These are phyloP conservation scores for Gavialis gangeticus DNA, from an alignment of 2,113 vertebrate species.

Conservation along the genomic window DNA sequence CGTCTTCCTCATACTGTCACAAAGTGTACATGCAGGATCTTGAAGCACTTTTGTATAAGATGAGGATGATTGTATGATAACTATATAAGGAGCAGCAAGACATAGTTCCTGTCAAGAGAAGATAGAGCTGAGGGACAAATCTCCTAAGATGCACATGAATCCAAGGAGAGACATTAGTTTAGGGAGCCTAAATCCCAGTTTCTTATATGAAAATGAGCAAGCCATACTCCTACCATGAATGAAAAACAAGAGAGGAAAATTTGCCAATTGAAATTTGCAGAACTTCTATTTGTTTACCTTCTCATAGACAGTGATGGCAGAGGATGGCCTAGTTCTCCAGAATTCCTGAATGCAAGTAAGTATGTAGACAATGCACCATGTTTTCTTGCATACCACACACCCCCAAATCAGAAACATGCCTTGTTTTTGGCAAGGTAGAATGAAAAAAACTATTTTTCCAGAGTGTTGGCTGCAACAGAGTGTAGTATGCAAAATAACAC, in stretches of 20 bases:
- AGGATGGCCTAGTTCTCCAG: background rate
- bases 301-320: rapidly evolving
- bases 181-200: too few species aligned
- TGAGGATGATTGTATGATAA: too few species aligned
- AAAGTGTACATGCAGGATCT: background rate
- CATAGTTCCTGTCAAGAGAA: background rate
- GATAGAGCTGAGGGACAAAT: background rate
- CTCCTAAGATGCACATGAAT: background rate
- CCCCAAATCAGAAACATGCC: too few species aligned
- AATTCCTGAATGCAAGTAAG: background rate
- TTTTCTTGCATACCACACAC: too few species aligned
- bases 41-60: too few species aligned
- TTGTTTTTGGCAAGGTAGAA: too few species aligned
- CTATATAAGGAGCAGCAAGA: too few species aligned
- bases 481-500: too few species aligned
- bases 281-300: background rate
- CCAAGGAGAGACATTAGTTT: background rate
- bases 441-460: too few species aligned
- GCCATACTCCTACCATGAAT: background rate
- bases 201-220: background rate
- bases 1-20: background rate
- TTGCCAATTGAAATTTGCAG: background rate
- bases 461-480: too few species aligned
- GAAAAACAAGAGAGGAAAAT: background rate
- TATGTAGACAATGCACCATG: too few species aligned